Evolutionary conservation across 2,797 vertebrate species (phyloP).

Genomic region (Cygnus olor): DNA sequence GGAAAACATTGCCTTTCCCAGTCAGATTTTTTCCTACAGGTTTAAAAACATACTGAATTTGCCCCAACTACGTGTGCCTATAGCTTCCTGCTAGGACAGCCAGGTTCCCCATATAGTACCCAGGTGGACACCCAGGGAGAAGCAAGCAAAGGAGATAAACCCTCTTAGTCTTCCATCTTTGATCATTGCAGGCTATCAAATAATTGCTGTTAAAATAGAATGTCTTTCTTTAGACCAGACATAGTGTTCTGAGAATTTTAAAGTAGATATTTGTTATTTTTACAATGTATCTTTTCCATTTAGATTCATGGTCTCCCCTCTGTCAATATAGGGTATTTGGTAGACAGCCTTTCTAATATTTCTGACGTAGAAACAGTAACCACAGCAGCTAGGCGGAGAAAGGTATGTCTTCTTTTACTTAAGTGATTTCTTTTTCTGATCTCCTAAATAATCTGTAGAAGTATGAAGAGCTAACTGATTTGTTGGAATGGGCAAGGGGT

Average conservation of each 20-base stretch:
- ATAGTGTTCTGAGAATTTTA: not conserved
- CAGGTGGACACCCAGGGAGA: not conserved
- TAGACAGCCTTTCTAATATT: not conserved
- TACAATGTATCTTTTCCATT: not conserved
- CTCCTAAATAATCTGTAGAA: not conserved
- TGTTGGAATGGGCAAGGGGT: not conserved
- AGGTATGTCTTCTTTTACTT: not conserved
- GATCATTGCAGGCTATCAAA: not conserved
- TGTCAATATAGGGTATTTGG: not conserved
- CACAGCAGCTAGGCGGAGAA: accelerated
- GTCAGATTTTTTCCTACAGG: not conserved
- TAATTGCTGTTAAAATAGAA: not conserved
- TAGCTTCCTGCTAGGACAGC: not conserved
- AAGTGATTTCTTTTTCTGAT: not conserved
- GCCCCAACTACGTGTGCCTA: not conserved
- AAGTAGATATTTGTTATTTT: not conserved
- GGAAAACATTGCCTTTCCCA: not conserved
- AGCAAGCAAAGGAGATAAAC: not conserved
- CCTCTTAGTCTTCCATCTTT: not conserved
- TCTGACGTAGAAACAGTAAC: not conserved
- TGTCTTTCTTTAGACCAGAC: not conserved
- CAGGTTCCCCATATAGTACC: not conserved
- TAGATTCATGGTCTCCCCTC: not conserved
- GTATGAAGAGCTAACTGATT: not conserved
- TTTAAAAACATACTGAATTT: not conserved